Base-by-base conservation (phyloP, 2,888 invertebrate genomes). In the Eubasilissa splendida region DNA sequence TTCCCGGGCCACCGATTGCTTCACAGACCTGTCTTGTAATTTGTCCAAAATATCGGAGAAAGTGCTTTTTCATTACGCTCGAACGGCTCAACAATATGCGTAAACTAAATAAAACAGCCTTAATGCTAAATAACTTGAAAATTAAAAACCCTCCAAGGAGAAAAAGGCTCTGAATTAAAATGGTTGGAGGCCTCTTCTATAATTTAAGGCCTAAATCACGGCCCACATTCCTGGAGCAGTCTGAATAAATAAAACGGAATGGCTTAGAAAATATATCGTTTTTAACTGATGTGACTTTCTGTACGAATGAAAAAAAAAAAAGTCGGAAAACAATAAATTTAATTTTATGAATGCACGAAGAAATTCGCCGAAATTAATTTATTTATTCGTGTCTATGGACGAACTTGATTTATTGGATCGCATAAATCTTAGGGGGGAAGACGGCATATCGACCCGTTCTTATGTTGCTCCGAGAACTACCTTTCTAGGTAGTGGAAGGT, bases 301-400 rank as follows among this genome's bases (percentile, higher is more conserved):
- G 33, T 68, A 68, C 14, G 68, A 68, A 14, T 9, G 9, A 12
- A 68, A 58, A 12, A 50, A 12, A 68, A 58, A 12, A 50, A 68
- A 50, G 68, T 50, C 50, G 14, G 14, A 33, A 50, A 68, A 68
- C 52, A 50, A 68, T 68, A 68, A 68, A 68, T 68, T 68, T 50
- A 42, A 52, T 68, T 68, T 68, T 68, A 68, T 68, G 68, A 68
- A 68, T 68, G 68, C 68, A 68, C 50, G 68, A 68, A 68, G 12
- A 68, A 68, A 68, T 68, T 68, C 68, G 11, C 11, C 14, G 42
- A 68, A 68, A 68, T 68, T 68, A 68, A 68, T 68, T 68, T 68
- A 68, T 68, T 68, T 68, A 68, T 68, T 68, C 68, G 68, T 68
- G 31, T 42, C 68, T 68, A 68, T 42, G 68, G 68, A 68, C 68